Percentiles rank a stretch among this genome's conserved stretches.
These are phyloP conservation scores for Pasiphila rectangulata DNA, from an alignment of 2,888 invertebrate genomes.

Conservation along the genomic window DNA sequence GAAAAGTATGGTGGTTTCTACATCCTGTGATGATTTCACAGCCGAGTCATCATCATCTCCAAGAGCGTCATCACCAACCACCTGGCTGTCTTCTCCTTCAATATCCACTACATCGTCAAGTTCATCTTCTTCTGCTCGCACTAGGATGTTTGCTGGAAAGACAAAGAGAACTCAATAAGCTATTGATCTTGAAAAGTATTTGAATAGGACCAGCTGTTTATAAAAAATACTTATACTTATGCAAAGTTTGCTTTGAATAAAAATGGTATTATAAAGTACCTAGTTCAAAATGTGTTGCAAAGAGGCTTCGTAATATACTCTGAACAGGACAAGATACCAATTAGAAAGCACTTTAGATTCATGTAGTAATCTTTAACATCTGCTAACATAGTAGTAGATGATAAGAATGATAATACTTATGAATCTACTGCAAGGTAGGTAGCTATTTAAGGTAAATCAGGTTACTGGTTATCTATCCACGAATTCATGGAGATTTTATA, in stretches of 20 bases:
- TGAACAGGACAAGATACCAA: too few relatives aligned
- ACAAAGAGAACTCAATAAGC: too few relatives aligned
- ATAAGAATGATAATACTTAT: background rate
- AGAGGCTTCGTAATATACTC: too few relatives aligned
- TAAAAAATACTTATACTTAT: too few relatives aligned
- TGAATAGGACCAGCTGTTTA: too few relatives aligned
- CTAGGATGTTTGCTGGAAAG: constrained; percentile 71
- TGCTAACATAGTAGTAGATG: background rate
- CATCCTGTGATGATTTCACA: constrained; percentile 91
- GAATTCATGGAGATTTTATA: background rate
- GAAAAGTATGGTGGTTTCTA: constrained; percentile 95
- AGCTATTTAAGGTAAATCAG: background rate
- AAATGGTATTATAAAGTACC: too few relatives aligned
- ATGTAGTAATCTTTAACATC: too few relatives aligned
- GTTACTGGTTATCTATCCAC: too few relatives aligned
- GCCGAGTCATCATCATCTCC: constrained; percentile 83
- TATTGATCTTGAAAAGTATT: background rate
- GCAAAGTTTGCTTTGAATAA: too few relatives aligned
- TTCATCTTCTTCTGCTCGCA: constrained; percentile 84
- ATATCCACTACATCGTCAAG: constrained; percentile 86
- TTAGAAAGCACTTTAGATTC: too few relatives aligned
- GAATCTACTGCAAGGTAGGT: background rate
- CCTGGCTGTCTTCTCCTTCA: constrained; percentile 83
- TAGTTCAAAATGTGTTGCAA: too few relatives aligned
- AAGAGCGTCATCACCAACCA: constrained; percentile 82